Conservation (phyloP, 2,797 vertebrate genomes). For the Sphenodon punctatus region DNA sequence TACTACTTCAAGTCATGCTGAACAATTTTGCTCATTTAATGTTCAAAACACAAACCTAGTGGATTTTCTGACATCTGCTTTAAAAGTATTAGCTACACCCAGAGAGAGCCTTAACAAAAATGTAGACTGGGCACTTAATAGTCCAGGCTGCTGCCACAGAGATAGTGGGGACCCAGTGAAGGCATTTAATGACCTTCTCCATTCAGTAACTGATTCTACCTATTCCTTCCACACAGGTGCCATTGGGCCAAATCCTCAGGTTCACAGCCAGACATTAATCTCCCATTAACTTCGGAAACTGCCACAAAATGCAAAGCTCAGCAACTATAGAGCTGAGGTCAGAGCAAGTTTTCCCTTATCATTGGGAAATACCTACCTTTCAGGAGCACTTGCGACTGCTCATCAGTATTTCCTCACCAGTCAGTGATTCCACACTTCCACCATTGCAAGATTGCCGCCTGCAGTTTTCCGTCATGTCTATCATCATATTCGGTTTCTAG, state of each 20-base stretch:
- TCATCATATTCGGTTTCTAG: no score
- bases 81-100: not conserved
- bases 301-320: not conserved
- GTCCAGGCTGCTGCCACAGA: not conserved
- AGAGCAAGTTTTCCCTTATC: no score
- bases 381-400: no score
- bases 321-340: no score
- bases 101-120: not conserved
- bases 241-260: not conserved
- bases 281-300: not conserved
- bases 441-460: no score
- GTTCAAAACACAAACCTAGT: no score
- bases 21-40: not conserved
- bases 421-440: no score
- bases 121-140: not conserved
- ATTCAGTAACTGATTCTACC: not conserved
- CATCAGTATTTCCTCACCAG: no score
- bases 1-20: not conserved
- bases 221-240: not conserved
- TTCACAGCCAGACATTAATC: not conserved
- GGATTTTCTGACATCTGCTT: not conserved
- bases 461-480: no score
- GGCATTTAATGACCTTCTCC: not conserved
- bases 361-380: no score
- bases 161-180: not conserved